Conservation (phyloP, 2,888 invertebrate genomes). For the Pherbina coryleti region DNA sequence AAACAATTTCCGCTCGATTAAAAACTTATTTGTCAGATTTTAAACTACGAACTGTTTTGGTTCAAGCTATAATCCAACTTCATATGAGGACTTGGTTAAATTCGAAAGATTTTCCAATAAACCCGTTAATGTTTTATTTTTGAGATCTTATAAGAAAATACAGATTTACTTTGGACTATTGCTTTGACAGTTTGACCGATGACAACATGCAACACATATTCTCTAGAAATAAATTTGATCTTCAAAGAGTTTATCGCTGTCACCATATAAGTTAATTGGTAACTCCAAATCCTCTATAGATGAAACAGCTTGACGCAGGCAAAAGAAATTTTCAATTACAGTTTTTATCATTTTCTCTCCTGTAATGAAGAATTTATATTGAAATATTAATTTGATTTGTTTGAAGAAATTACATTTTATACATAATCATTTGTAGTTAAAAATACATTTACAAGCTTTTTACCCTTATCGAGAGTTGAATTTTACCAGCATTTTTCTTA, state of each 20-base stretch:
- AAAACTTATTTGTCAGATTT: no score
- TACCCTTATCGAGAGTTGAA: background rate
- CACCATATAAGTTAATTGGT: conserved; percentile 43
- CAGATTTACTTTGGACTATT: no score
- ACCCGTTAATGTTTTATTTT: no score
- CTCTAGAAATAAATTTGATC: background rate
- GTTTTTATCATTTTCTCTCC: conserved; percentile 57
- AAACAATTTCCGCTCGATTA: no score
- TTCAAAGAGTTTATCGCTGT: background rate
- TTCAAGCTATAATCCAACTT: no score
- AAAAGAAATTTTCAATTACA: conserved; percentile 62
- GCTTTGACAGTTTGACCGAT: no score
- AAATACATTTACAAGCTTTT: no score
- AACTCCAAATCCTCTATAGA: conserved; percentile 56
- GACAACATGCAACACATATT: no score
- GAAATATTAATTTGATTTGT: background rate
- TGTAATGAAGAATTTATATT: conserved; percentile 36
- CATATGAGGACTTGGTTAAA: no score
- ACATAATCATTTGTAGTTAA: background rate
- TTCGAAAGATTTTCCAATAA: background rate
- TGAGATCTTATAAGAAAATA: no score
- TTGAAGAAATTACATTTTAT: background rate
- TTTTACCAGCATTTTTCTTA: no score
- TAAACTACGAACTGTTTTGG: no score
- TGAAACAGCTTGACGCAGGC: conserved; percentile 57